Base-by-base conservation (phyloP, 2,797 vertebrate species). In the Thalassophryne amazonica region DNA sequence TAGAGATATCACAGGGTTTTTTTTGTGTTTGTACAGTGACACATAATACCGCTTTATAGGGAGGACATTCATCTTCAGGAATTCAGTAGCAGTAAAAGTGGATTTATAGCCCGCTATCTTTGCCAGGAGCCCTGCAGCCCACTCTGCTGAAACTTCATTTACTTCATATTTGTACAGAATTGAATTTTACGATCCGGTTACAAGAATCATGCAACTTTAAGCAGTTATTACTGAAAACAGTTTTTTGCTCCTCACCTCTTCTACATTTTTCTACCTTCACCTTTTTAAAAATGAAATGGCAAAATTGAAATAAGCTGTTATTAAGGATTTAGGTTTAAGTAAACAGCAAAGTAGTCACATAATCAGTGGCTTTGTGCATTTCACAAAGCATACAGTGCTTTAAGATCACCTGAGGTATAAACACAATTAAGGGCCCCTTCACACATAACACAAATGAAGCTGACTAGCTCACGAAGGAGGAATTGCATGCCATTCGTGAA, bases 11-110 rank as follows among this genome's bases (percentile, higher is more conserved):
- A 22, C 27, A 7, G 11, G 48, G n/a, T n/a, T n/a, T n/a, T n/a
- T 18, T 72, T 49, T 31, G 47, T 73, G 67, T 78, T 70, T 71
- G 68, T 63, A 23, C 60, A 40, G 68, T 46, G 75, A 77, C 28
- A 78, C 70, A 52, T 34, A 57, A 80, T 72, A 59, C 59, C 16
- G 24, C 69, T 70, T 55, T 72, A 60, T 27, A 38, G 31, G 45
- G 50, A 65, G 41, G 64, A 71, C 59, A 68, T 81, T 65, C 41
- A 71, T 78, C 68, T 65, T 21, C n/a, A 60, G 69, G 84, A 76
- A 81, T 81, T 71, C 51, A 38, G 41, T 7, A 34, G 51, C 25
- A 37, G 74, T 76, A 71, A 88, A 83, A 72, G 12, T 47, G 57
- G 62, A 83, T 81, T 78, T 66, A 84, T 73, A 62, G 23, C 19